These are phyloP conservation scores for Ceraclea dissimilis DNA, from an alignment of 2,888 invertebrate species.

Conservation along the genomic window DNA sequence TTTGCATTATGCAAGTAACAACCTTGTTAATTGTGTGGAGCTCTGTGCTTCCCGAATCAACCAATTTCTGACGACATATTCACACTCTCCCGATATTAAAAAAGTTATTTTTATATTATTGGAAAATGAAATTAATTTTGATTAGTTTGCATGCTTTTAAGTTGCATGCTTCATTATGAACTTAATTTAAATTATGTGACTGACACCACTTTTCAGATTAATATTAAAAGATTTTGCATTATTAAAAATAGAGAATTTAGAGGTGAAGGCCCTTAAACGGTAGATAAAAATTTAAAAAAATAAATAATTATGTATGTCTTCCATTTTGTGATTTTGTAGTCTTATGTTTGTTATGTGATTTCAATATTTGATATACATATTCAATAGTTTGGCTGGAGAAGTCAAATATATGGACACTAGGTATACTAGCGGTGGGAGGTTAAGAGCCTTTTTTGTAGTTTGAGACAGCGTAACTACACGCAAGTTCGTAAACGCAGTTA, in stretches of 20 bases:
- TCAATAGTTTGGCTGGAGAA: too few relatives aligned
- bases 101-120: neutral
- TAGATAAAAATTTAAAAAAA: neutral
- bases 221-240: neutral
- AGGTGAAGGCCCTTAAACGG: neutral
- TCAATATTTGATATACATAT: too few relatives aligned
- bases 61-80: neutral
- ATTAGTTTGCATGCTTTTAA: neutral
- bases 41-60: constrained; percentile 1
- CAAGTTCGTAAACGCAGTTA: too few relatives aligned
- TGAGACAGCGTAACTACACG: too few relatives aligned
- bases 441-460: too few relatives aligned
- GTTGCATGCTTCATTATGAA: neutral
- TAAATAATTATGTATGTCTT: neutral
- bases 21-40: neutral
- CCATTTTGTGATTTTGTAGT: too few relatives aligned
- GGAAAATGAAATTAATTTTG: neutral
- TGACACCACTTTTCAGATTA: neutral
- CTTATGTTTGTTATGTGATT: too few relatives aligned
- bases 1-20: neutral
- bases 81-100: neutral
- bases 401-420: too few relatives aligned
- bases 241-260: neutral
- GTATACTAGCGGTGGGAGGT: too few relatives aligned
- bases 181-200: neutral